These are phyloP conservation scores for Platycheirus rosarum DNA, from an alignment of 2,888 invertebrate species.

Conservation along the genomic window DNA sequence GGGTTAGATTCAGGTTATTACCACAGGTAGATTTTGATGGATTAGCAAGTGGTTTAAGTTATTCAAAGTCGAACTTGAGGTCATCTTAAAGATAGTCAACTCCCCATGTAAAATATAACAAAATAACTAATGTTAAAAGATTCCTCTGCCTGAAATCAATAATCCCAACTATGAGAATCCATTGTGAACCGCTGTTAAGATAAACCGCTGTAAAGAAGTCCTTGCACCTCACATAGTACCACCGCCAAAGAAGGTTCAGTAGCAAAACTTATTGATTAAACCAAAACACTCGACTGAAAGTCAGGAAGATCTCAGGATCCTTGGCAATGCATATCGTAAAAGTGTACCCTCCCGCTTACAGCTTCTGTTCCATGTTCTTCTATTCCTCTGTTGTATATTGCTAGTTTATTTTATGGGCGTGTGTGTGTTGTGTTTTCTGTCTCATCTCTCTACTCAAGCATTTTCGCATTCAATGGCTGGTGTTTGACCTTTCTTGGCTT, in stretches of 20 bases:
- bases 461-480: slow-evolving; percentile 64
- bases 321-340: slow-evolving; percentile 43
- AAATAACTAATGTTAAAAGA: no score
- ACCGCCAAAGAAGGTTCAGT: slow-evolving; percentile 24
- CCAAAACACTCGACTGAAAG: slow-evolving; percentile 48
- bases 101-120: no score
- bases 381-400: slow-evolving; percentile 22
- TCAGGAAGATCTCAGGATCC: slow-evolving; percentile 33
- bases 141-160: no score
- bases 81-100: no score
- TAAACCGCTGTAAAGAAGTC: no score
- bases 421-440: slow-evolving; percentile 18
- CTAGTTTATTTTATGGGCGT: not conserved
- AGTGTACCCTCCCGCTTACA: slow-evolving; percentile 8
- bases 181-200: no score
- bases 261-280: slow-evolving; percentile 56
- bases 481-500: slow-evolving; percentile 69
- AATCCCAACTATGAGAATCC: no score
- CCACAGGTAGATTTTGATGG: no score
- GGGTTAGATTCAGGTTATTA: no score
- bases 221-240: no score
- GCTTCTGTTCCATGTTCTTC: slow-evolving; percentile 29
- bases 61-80: no score
- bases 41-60: no score
- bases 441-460: slow-evolving; percentile 24